Conservation (phyloP, 2,888 invertebrate genomes). For the Prosopocoilus inquinatus region DNA sequence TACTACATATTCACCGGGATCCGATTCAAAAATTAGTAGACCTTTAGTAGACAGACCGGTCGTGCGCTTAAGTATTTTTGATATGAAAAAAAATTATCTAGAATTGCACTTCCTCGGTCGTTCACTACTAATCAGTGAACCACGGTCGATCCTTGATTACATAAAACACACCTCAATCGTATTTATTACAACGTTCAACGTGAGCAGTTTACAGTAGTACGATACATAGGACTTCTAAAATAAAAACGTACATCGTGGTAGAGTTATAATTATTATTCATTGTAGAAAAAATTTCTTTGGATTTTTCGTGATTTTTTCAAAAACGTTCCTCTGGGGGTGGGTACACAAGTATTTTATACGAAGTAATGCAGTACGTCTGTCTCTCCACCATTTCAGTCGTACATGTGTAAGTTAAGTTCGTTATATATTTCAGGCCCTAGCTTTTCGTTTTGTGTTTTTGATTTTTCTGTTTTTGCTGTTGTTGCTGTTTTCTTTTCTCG, state of each 20-base stretch:
- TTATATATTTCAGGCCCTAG: constrained; percentile 16
- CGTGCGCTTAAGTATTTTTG: neutral
- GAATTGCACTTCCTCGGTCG: neutral
- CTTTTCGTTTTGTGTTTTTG: constrained; percentile 12
- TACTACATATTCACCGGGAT: neutral
- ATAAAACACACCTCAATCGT: neutral
- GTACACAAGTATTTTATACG: constrained; percentile 12
- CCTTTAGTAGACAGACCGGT: neutral
- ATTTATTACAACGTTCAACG: neutral
- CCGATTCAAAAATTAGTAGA: neutral
- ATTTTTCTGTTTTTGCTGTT: constrained; percentile 1
- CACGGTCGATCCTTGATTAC: neutral
- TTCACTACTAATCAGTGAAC: neutral
- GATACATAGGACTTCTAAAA: neutral
- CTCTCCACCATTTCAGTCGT: constrained; percentile 3
- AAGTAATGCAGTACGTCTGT: neutral
- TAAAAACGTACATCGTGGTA: constrained; percentile 5
- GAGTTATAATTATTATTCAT: too few relatives aligned
- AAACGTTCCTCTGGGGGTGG: constrained; percentile 13
- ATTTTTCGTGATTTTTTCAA: constrained; percentile 10
- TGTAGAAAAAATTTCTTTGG: constrained; percentile 20
- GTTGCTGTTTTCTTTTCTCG: constrained; percentile 5
- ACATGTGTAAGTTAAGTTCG: constrained; percentile 5
- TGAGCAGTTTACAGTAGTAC: neutral
- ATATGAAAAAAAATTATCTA: neutral